phyloP scores from a whole-genome alignment of 2,113 vertebrate genomes.

The Probosciger aterrimus region DNA sequence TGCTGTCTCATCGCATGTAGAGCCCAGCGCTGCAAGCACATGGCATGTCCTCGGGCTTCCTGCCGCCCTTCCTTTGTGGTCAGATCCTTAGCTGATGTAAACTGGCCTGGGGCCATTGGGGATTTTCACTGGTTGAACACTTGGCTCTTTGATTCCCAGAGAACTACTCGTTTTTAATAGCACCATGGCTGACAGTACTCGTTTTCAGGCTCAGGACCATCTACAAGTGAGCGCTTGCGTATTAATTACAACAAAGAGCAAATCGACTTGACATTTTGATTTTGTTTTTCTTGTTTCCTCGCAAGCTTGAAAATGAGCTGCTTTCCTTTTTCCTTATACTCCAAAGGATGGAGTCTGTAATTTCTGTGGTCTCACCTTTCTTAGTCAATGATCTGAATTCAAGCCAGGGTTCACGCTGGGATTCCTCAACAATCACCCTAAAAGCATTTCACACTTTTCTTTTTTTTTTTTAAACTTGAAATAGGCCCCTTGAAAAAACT shows the following conservation, averaged over 20 bases:
- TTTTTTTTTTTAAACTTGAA: conserved; percentile 25
- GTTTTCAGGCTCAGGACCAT: conserved; percentile 34
- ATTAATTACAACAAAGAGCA: conserved; percentile 69
- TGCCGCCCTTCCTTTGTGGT: background rate
- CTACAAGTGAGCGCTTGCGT: conserved; percentile 18
- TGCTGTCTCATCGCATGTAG: rapidly evolving
- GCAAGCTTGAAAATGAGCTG: conserved; percentile 61
- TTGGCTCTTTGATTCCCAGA: background rate
- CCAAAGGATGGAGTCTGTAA: too few species aligned
- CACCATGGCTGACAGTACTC: background rate
- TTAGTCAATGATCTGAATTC: too few species aligned
- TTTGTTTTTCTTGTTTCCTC: conserved; percentile 65
- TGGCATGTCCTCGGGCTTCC: rapidly evolving
- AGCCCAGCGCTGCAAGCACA: background rate
- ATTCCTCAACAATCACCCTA: too few species aligned
- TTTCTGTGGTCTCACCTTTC: too few species aligned
- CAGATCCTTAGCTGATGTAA: background rate
- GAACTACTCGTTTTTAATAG: background rate
- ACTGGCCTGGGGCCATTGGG: background rate
- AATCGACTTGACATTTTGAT: conserved; percentile 70
- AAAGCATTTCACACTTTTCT: conserved; percentile 53
- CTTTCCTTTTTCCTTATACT: too few species aligned
- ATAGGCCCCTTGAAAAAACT: conserved; percentile 48
- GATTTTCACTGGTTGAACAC: background rate
- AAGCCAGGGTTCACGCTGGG: too few species aligned